Base-by-base conservation (phyloP, 2,888 invertebrate genomes). In the Pseudanteris insignis region DNA sequence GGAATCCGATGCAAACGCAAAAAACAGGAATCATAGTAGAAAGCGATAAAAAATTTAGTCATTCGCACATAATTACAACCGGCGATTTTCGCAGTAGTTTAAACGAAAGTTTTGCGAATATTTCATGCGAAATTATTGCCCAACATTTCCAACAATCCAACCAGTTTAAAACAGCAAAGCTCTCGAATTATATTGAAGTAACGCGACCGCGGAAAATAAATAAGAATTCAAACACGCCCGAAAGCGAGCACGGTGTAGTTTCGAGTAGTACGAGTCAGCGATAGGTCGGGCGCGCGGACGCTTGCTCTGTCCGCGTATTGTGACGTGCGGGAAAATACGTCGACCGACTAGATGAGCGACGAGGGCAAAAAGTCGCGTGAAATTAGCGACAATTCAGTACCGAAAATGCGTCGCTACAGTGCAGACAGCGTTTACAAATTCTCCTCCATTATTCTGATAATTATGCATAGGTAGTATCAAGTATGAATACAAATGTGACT, bases 401-500 rank as follows among this genome's bases (percentile, higher is more conserved):
- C 44, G 43, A 54, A 54, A 58, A 34, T 54, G 43, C 30, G 30
- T 54, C 46, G 25, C 21, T 18, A 18, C 30, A 8, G 10, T 10
- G 26, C 34, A 51, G 46, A 48, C 36, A 46, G 47, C 48, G 12
- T 51, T 50, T 46, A 60, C 43, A 47, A 51, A 47, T 55, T 46
- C 55, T 44, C 48, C 54, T 54, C 54, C 58, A 59, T 54, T 59
- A 59, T 59, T 59, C 50, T 50, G 51, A 59, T 54, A 48, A 63
- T 63, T 63, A 63, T 63, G 59, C 63, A 63, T 55, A 59, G 63
- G 59, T 41, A 55, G 55, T 62, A 55, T 62, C 32, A 59, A 59
- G 58, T 54, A 63, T 58, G 63, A 55, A 63, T 63, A 55, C 63
- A 63, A 63, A 63, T 63, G 63, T 46, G 63, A 59, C 63, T 63